Conservation (phyloP, 2,797 vertebrate genomes). For the Heteromormyrus szaboi region DNA sequence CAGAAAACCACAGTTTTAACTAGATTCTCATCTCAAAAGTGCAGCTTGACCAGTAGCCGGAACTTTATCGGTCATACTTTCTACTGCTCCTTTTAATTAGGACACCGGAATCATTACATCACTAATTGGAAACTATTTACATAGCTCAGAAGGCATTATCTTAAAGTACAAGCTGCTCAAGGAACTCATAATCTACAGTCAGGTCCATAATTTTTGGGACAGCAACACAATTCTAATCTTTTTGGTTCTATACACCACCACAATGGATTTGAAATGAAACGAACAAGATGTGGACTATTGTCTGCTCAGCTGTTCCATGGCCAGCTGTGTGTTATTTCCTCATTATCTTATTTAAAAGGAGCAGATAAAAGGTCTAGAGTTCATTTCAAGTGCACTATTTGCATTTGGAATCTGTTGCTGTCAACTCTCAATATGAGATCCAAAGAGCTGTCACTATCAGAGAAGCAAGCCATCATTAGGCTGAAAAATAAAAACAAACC, state of each 20-base stretch:
- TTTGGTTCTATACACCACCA: too few species aligned
- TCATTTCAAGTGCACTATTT: too few species aligned
- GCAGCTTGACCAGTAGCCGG: not conserved
- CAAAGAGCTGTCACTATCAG: not conserved
- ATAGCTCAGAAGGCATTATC: not conserved
- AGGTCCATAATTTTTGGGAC: too few species aligned
- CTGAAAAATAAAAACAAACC: constrained; percentile 12
- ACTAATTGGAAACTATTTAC: not conserved
- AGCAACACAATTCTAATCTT: too few species aligned
- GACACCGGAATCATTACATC: not conserved
- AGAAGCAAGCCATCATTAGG: constrained; percentile 34
- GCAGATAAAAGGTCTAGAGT: not conserved
- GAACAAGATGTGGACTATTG: too few species aligned
- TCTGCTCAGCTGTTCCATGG: too few species aligned
- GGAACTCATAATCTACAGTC: not conserved
- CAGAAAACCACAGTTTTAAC: not conserved
- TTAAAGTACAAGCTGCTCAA: not conserved
- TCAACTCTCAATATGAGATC: not conserved
- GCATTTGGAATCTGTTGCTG: not conserved
- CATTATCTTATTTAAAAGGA: not conserved
- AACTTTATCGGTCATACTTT: not conserved
- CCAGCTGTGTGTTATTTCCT: not conserved
- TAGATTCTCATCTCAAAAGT: not conserved
- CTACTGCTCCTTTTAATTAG: not conserved
- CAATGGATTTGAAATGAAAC: too few species aligned